These are phyloP conservation scores for Condylostylus longicornis DNA, from an alignment of 1,140 invertebrate genomes.

Conservation along the genomic window DNA sequence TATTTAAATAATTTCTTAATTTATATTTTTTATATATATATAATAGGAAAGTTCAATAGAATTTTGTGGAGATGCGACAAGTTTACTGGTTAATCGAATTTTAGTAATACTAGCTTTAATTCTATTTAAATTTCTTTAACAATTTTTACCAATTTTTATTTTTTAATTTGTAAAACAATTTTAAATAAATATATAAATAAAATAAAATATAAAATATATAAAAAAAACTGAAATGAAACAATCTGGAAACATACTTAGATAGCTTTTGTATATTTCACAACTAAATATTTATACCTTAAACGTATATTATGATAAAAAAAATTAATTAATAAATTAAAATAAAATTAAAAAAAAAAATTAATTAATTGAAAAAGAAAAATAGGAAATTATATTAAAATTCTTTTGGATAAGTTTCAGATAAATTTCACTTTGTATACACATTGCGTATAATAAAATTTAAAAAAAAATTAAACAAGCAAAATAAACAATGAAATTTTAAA, in stretches of 20 bases:
- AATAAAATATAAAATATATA: neutral
- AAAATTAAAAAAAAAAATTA: neutral
- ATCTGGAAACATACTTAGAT: neutral
- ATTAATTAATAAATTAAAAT: neutral
- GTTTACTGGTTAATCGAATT: neutral
- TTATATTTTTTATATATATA: conserved; percentile 4
- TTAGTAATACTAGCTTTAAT: neutral
- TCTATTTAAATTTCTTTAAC: neutral
- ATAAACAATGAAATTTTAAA: too few species aligned
- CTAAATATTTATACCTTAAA: too few species aligned
- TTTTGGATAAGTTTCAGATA: too few species aligned
- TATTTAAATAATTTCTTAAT: conserved; percentile 3
- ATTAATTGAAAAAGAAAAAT: too few species aligned
- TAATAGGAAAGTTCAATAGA: conserved; percentile 37
- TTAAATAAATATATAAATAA: neutral
- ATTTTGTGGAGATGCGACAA: conserved; percentile 30
- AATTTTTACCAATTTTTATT: neutral
- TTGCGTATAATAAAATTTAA: too few species aligned
- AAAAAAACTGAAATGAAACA: neutral
- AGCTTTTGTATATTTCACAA: conserved; percentile 2
- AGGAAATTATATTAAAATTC: too few species aligned
- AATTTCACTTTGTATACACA: too few species aligned
- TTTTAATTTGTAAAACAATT: neutral
- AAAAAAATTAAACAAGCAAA: too few species aligned
- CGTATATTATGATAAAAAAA: neutral